Evolutionary conservation across 35 echinoderm and acorn worm genomes (phyloP).

Genomic region (Ophioderma brevispina): DNA sequence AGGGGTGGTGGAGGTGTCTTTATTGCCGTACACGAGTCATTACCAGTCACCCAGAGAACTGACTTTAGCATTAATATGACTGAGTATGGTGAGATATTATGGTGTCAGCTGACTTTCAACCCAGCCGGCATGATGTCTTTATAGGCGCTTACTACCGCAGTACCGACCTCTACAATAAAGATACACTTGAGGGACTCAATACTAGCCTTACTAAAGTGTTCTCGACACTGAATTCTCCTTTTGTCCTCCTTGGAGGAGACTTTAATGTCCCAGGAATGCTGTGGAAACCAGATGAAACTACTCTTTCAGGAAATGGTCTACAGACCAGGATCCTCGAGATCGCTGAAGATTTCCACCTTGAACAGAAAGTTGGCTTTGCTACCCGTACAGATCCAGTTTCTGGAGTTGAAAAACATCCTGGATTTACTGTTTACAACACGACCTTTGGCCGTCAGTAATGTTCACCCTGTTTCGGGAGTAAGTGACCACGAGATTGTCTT

Average conservation of each 20-base stretch:
- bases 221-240: neutral
- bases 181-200: neutral
- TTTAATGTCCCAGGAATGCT: conserved; percentile 46
- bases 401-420: neutral
- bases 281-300: conserved; percentile 15
- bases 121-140: neutral
- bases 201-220: conserved; percentile 17
- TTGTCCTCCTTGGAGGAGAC: conserved; percentile 42
- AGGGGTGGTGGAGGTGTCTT: neutral
- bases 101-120: neutral
- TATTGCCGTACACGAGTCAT: too few species aligned
- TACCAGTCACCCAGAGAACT: neutral
- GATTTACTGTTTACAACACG: neutral
- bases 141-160: conserved; percentile 14
- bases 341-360: neutral
- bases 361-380: neutral
- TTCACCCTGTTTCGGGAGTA: neutral
- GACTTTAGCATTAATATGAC: neutral
- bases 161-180: neutral
- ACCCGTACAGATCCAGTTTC: neutral
- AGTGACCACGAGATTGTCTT: neutral
- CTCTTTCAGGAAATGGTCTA: neutral
- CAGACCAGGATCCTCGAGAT: conserved; percentile 5
- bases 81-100: neutral
- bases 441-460: neutral